Conservation (phyloP, 2,888 invertebrate genomes). For the Entomobrya multifasciata region DNA sequence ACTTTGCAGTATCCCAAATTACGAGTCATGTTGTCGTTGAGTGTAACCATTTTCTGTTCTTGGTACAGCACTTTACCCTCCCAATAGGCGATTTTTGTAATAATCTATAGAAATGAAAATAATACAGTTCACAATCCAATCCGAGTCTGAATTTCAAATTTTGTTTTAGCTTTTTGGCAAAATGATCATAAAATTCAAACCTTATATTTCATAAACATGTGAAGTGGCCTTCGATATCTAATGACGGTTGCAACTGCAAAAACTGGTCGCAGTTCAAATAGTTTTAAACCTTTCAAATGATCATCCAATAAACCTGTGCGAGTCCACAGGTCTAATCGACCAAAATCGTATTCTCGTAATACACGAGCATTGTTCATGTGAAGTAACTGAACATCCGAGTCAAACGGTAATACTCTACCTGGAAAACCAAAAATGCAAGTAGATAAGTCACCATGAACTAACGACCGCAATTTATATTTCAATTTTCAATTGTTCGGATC, state of each 20-base stretch:
- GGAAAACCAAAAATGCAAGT: constrained; percentile 24
- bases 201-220: constrained; percentile 89
- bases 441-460: background rate
- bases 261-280: background rate
- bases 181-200: constrained; percentile 80
- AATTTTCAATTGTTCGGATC: background rate
- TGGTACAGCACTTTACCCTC: constrained; percentile 92
- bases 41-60: constrained; percentile 90
- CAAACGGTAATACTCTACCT: constrained; percentile 90
- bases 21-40: constrained; percentile 89
- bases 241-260: constrained; percentile 82
- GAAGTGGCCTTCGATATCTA: constrained; percentile 89
- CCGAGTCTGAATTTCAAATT: background rate
- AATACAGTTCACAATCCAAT: background rate
- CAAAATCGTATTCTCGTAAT: constrained; percentile 93
- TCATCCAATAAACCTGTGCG: constrained; percentile 82
- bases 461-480: background rate
- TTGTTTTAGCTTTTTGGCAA: background rate
- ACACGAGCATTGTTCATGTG: constrained; percentile 97
- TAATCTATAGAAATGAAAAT: constrained; percentile 72
- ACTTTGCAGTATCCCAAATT: constrained; percentile 90
- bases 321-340: constrained; percentile 91
- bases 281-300: constrained; percentile 1
- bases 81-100: constrained; percentile 86
- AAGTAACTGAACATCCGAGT: constrained; percentile 90